phyloP scores from a whole-genome alignment of 2,797 vertebrate species.

The Sitta carolinensis region DNA sequence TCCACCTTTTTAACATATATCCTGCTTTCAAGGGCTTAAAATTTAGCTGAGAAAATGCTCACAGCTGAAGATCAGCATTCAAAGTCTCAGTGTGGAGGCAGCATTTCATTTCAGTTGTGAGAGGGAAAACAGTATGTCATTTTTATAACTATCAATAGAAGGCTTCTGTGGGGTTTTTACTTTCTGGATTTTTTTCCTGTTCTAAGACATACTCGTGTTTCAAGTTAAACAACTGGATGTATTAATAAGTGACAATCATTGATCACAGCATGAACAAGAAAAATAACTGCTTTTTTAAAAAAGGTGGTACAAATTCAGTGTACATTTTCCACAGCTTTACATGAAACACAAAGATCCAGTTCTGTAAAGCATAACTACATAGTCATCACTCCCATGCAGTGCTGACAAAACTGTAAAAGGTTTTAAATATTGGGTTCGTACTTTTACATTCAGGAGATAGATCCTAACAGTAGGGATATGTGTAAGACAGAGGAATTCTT shows the following conservation, averaged over 20 bases:
- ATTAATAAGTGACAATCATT: not conserved
- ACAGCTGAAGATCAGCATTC: slow-evolving; percentile 34
- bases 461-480: not conserved
- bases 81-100: slow-evolving; percentile 35
- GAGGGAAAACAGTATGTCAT: slow-evolving; percentile 34
- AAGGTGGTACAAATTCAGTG: not conserved
- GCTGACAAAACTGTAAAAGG: not conserved
- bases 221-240: not conserved
- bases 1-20: not conserved
- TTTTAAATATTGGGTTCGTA: not conserved
- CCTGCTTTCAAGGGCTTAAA: slow-evolving; percentile 1
- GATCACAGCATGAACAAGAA: not conserved
- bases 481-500: not conserved
- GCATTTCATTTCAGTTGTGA: slow-evolving; percentile 40
- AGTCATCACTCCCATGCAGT: not conserved
- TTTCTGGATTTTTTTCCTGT: not conserved
- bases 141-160: slow-evolving; percentile 35
- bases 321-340: not conserved
- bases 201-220: not conserved
- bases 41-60: slow-evolving; percentile 14
- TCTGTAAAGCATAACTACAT: not conserved
- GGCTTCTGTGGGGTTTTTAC: not conserved
- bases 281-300: not conserved
- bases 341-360: not conserved
- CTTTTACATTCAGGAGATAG: not conserved